Evolutionary conservation across 2,888 invertebrate species (phyloP), one percentile per base, ranked within the genome.

Genomic region (Criorhina ranunculi): DNA sequence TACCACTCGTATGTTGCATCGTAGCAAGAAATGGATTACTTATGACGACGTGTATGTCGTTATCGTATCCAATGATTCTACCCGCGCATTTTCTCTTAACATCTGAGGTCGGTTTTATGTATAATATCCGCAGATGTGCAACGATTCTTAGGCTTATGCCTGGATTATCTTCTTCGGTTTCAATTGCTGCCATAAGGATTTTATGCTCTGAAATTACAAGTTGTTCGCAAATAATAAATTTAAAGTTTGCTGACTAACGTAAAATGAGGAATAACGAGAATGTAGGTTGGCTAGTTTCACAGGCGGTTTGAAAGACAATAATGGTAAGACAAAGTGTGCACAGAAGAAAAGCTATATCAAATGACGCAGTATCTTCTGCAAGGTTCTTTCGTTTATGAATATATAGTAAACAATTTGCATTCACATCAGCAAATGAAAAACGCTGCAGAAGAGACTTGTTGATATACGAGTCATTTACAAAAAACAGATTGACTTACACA

Each of bases 221-320:
- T 40, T 37, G 66, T 66, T 66, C 40, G 37, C 37, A 66, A 66
- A 66, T 53, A 59, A 59, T 59, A 66, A 66, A 66, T 53, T 66
- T 53, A 19, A 53, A 53, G 51, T 17, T 40, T 15, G 37, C 40
- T 40, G 15, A 15, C 24, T 37, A 24, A 66, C 49, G 49, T 66
- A 51, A 53, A 51, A n/a, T 17, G 15, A 17, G 24, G 51, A 51
- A 40, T 60, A 42, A 19, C 46, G 33, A 9, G 51, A 12, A 29
- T 51, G 51, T 35, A 5, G 12, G 64, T 49, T 35, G 24, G n/a
- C n/a, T n/a, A n/a, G n/a, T n/a, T n/a, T n/a, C n/a, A n/a, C n/a
- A n/a, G n/a, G n/a, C n/a, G n/a, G n/a, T n/a, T n/a, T n/a, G n/a
- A n/a, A n/a, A n/a, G n/a, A n/a, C n/a, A n/a, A n/a, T n/a, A n/a